Percentiles rank a stretch among this genome's conserved stretches.
These are phyloP conservation scores for Lordiphosa stackelbergi DNA, from an alignment of 1,140 invertebrate species.

Conservation along the genomic window DNA sequence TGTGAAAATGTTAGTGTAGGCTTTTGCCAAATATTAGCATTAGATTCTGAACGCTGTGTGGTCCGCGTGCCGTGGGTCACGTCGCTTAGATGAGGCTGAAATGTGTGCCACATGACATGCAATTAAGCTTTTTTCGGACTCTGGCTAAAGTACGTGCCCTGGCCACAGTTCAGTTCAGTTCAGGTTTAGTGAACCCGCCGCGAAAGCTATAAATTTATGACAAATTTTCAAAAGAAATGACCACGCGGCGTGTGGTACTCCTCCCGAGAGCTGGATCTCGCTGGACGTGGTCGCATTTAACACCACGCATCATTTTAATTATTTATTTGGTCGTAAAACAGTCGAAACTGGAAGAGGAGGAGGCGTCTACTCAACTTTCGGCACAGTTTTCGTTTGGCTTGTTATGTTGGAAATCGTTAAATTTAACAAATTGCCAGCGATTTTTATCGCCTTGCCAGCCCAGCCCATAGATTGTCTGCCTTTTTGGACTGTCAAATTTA, in stretches of 20 bases:
- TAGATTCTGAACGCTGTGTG: slow-evolving; percentile 46
- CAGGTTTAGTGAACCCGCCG: slow-evolving; percentile 62
- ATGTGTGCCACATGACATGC: slow-evolving; percentile 72
- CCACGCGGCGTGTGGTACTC: slow-evolving; percentile 58
- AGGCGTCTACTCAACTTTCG: slow-evolving; percentile 51
- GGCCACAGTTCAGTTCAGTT: slow-evolving; percentile 5
- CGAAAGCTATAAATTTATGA: slow-evolving; percentile 75
- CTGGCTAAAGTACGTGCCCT: slow-evolving; percentile 41
- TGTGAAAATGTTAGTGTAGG: slow-evolving; percentile 13
- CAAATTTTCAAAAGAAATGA: slow-evolving; percentile 72
- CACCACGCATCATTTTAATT: slow-evolving; percentile 76
- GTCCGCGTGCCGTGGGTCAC: slow-evolving; percentile 34
- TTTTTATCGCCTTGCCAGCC: slow-evolving; percentile 63
- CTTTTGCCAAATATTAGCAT: slow-evolving; percentile 25
- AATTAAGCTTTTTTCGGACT: slow-evolving; percentile 49
- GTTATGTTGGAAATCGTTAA: slow-evolving; percentile 62
- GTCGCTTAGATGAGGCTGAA: slow-evolving; percentile 53
- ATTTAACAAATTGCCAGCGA: slow-evolving; percentile 74
- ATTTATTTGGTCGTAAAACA: slow-evolving; percentile 73
- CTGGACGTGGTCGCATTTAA: slow-evolving; percentile 65
- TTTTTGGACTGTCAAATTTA: slow-evolving; percentile 49
- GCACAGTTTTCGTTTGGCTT: slow-evolving; percentile 55
- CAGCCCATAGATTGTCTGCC: slow-evolving; percentile 60
- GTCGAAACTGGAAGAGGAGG: slow-evolving; percentile 40
- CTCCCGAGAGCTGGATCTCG: slow-evolving; percentile 27